Evolutionary conservation across 2,888 invertebrate species (phyloP).

Genomic region (Omphaloscelis lunosa): DNA sequence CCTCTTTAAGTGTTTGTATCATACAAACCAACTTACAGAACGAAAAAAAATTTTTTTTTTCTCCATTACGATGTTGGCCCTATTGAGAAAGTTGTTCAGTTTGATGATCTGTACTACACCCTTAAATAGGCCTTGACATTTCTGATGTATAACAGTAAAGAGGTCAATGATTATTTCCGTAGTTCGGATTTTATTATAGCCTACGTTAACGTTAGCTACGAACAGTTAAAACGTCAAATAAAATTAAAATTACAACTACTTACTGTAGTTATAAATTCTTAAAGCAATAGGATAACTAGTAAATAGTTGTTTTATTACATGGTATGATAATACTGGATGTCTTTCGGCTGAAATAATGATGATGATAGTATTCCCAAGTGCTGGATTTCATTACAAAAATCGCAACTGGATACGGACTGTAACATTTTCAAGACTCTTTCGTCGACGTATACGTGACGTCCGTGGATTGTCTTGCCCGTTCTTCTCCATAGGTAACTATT

Average conservation of each 20-base stretch:
- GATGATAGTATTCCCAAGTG: conserved; percentile 30
- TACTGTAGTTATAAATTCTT: conserved; percentile 23
- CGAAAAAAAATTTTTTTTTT: no score
- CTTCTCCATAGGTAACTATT: no score
- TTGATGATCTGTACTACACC: no score
- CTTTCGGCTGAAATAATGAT: neutral
- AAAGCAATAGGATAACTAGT: neutral
- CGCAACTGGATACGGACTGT: conserved; percentile 2
- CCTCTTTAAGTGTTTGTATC: no score
- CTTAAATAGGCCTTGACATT: no score
- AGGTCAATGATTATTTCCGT: conserved; percentile 4
- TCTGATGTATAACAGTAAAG: neutral
- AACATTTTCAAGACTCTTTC: neutral
- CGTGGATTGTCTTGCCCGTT: no score
- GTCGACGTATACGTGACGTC: no score
- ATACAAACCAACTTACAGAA: no score
- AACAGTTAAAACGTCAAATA: conserved; percentile 9
- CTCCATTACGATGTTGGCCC: no score
- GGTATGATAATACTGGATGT: conserved; percentile 15
- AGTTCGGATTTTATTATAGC: no score
- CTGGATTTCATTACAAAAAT: conserved; percentile 26
- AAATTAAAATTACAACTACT: conserved; percentile 27
- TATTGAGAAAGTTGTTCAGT: no score
- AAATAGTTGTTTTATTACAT: conserved; percentile 19
- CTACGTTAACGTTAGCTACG: neutral